Evolutionary conservation across 2,888 invertebrate genomes (phyloP).

Genomic region (Drosophila borealis): DNA sequence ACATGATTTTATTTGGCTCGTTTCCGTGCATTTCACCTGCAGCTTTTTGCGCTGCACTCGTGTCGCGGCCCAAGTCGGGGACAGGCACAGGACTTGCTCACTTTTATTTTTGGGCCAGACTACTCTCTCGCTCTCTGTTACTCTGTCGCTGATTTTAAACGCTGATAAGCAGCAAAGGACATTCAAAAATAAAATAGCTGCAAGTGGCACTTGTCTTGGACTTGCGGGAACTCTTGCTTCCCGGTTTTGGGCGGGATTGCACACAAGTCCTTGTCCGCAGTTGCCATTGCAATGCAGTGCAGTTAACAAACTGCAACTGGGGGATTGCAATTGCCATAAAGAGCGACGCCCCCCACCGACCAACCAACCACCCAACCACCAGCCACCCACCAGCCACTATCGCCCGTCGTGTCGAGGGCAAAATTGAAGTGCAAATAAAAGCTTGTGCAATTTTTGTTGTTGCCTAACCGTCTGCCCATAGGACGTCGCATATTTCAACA

Average conservation of each 20-base stretch:
- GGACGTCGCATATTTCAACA: slow-evolving; percentile 76
- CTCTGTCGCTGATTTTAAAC: slow-evolving; percentile 51
- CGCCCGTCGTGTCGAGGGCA: slow-evolving; percentile 62
- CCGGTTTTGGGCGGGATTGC: slow-evolving; percentile 14
- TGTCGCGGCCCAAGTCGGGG: neutral
- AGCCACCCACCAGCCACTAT: too few species aligned
- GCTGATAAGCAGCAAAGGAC: slow-evolving; percentile 76
- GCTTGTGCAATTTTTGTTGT: slow-evolving; percentile 64
- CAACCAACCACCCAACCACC: too few species aligned
- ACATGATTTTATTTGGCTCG: slow-evolving; percentile 79
- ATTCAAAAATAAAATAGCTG: slow-evolving; percentile 78
- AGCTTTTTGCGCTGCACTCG: slow-evolving; percentile 54
- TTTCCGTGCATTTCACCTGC: slow-evolving; percentile 73
- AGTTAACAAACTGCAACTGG: slow-evolving; percentile 77
- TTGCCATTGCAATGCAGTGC: slow-evolving; percentile 76
- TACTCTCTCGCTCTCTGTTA: slow-evolving; percentile 31
- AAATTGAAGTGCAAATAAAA: slow-evolving; percentile 78
- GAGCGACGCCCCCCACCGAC: slow-evolving; percentile 40
- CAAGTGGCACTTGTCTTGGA: slow-evolving; percentile 70
- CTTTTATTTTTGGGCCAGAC: slow-evolving; percentile 71
- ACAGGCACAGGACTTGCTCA: slow-evolving; percentile 22
- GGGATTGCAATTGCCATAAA: slow-evolving; percentile 79
- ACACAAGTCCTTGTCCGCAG: slow-evolving; percentile 53
- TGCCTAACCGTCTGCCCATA: slow-evolving; percentile 25
- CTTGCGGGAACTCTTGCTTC: slow-evolving; percentile 5